These are phyloP conservation scores for Melitaea cinxia DNA, from an alignment of 1,140 invertebrate genomes.

Conservation along the genomic window DNA sequence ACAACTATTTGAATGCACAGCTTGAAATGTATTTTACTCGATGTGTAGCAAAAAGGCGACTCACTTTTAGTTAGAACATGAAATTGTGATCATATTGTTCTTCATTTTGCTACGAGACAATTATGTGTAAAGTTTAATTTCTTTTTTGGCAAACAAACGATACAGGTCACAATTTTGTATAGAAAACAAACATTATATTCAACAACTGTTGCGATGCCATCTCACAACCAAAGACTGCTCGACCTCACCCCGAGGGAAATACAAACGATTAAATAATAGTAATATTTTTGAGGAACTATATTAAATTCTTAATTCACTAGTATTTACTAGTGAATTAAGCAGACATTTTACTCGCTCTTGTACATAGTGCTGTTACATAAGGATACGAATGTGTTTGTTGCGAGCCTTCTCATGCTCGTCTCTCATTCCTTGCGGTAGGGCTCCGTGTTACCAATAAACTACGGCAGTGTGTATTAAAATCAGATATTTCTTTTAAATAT, in stretches of 20 bases:
- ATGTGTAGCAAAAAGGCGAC: too few species aligned
- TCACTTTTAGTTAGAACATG: too few species aligned
- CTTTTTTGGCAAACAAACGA: too few species aligned
- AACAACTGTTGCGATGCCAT: neutral
- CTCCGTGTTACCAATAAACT: neutral
- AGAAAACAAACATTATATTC: too few species aligned
- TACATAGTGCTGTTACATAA: neutral
- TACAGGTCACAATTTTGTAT: too few species aligned
- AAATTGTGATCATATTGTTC: too few species aligned
- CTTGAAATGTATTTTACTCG: too few species aligned
- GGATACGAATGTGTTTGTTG: neutral
- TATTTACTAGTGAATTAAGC: neutral
- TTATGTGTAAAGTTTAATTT: too few species aligned
- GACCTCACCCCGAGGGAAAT: neutral
- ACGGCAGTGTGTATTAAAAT: too few species aligned
- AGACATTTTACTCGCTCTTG: neutral
- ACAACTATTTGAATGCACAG: too few species aligned
- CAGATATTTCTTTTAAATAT: neutral
- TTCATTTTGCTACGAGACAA: too few species aligned
- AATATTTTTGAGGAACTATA: slow-evolving; percentile 1
- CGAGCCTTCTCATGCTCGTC: neutral
- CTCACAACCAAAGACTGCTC: slow-evolving; percentile 8
- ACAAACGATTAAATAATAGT: neutral
- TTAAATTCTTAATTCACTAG: neutral
- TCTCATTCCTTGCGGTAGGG: neutral